A percentile compares a stretch with the other conserved stretches of the same genome.
These are phyloP conservation scores for Clinocottus analis DNA, from an alignment of 2,113 vertebrate genomes.

Conservation along the genomic window DNA sequence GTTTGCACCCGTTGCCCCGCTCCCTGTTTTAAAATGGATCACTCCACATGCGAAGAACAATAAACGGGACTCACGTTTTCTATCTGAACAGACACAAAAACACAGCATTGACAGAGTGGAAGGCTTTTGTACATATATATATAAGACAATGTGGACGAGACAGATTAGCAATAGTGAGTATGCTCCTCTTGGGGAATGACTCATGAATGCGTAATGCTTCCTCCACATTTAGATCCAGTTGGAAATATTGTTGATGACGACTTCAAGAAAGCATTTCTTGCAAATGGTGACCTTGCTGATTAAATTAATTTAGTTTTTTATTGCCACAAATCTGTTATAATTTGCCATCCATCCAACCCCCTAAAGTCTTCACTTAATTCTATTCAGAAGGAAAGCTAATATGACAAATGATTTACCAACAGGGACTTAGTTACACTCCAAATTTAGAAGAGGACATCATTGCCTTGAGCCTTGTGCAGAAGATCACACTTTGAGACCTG, in stretches of 20 bases:
- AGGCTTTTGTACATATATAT: slow-evolving; percentile 24
- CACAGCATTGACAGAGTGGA: slow-evolving; percentile 11
- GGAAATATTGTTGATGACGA: slow-evolving; percentile 25
- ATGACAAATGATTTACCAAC: slow-evolving; percentile 27
- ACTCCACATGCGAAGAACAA: slow-evolving; percentile 27
- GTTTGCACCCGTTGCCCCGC: slow-evolving; percentile 40
- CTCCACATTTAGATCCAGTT: slow-evolving; percentile 37
- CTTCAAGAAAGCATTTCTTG: no score
- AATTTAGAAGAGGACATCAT: slow-evolving; percentile 50
- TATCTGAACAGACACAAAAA: slow-evolving; percentile 32
- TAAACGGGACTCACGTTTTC: slow-evolving; percentile 16
- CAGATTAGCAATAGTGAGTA: slow-evolving; percentile 1
- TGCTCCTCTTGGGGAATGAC: slow-evolving; percentile 41
- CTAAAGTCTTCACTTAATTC: background rate
- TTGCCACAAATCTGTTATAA: background rate
- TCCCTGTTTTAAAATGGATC: slow-evolving; percentile 38
- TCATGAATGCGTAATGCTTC: slow-evolving; percentile 44
- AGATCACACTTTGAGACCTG: slow-evolving; percentile 71
- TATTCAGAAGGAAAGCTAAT: background rate
- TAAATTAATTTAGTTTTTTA: background rate
- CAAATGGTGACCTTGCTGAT: slow-evolving; percentile 2
- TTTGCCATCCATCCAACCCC: background rate
- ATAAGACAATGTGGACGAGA: slow-evolving; percentile 23
- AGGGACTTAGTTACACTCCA: slow-evolving; percentile 32
- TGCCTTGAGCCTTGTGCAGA: slow-evolving; percentile 45